A percentile compares a stretch with the other conserved stretches of the same genome.
These are phyloP conservation scores for Myotis lucifugus DNA, from an alignment of 2,113 vertebrate genomes.

Conservation along the genomic window DNA sequence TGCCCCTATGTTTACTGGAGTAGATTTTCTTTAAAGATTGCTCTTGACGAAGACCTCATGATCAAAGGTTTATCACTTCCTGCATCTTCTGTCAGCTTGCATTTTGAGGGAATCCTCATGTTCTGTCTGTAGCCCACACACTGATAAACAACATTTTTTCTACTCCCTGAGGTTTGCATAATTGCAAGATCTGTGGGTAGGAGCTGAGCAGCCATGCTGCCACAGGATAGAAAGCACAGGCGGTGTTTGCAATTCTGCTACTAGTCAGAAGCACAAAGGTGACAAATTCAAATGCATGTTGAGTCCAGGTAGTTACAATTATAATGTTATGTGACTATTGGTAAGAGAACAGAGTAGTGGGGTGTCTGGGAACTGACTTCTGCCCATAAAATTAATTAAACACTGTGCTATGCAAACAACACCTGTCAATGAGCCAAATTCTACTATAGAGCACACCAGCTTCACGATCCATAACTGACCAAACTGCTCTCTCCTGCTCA, in stretches of 20 bases:
- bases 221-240: neutral
- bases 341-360: neutral
- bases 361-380: neutral
- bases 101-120: constrained; percentile 38
- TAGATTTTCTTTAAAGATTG: neutral
- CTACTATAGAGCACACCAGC: neutral
- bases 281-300: neutral
- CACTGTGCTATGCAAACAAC: neutral
- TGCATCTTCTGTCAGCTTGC: neutral
- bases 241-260: neutral
- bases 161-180: constrained; percentile 31
- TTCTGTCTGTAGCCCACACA: constrained; percentile 59
- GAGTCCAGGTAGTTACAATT: neutral
- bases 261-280: neutral
- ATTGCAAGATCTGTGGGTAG: constrained; percentile 62
- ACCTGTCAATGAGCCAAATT: neutral
- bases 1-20: neutral
- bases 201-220: neutral
- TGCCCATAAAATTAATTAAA: constrained; percentile 33
- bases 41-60: neutral
- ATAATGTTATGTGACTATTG: neutral
- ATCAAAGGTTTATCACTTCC: neutral
- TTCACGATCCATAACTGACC: neutral
- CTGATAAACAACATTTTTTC: constrained; percentile 70
- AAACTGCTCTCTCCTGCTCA: neutral